Conservation (phyloP, 1,140 invertebrate species). For the Tetragonula clypearis region DNA sequence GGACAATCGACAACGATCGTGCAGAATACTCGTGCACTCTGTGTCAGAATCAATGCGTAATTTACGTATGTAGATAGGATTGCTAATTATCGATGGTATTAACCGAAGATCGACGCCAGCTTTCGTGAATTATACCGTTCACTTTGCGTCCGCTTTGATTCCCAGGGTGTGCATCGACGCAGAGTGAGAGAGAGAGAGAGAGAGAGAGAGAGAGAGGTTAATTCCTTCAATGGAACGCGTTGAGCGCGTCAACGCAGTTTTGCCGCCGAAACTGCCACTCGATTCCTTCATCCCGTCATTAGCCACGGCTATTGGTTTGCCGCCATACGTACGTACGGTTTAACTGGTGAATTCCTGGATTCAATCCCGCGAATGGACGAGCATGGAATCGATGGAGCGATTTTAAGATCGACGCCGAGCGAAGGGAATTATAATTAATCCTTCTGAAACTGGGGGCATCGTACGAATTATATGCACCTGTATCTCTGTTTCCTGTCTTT, state of each 20-base stretch:
- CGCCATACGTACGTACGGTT: no score
- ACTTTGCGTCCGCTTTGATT: slow-evolving; percentile 44
- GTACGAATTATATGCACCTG: no score
- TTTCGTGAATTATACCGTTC: slow-evolving; percentile 40
- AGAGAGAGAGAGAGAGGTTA: slow-evolving; percentile 18
- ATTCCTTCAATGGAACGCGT: slow-evolving; percentile 47
- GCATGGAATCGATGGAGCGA: no score
- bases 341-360: slow-evolving; percentile 17
- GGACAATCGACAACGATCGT: neutral
- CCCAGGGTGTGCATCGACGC: slow-evolving; percentile 21
- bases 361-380: no score
- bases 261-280: slow-evolving; percentile 30
- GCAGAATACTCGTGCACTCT: neutral
- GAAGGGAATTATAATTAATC: no score
- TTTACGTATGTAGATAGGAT: neutral
- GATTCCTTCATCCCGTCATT: slow-evolving; percentile 46
- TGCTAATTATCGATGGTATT: slow-evolving; percentile 26
- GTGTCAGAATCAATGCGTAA: neutral
- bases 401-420: no score
- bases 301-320: slow-evolving; percentile 24
- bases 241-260: slow-evolving; percentile 6
- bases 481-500: no score
- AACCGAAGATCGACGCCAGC: slow-evolving; percentile 41
- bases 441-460: no score
- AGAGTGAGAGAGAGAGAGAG: no score